phyloP scores from a whole-genome alignment of 2,113 vertebrate species.

The Aldabrachelys gigantea region DNA sequence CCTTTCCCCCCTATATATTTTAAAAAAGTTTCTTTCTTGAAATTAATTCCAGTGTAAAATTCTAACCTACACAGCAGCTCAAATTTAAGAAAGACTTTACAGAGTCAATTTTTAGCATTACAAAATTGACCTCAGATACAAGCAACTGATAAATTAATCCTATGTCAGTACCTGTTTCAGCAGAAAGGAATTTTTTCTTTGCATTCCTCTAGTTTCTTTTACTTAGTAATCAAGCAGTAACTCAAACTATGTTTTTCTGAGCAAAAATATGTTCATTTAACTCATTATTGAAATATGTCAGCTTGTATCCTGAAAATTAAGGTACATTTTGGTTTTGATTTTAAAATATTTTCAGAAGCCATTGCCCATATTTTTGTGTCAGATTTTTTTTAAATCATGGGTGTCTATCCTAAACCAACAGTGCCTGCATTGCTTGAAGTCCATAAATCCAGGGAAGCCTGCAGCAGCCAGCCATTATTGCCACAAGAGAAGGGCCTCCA shows the following conservation, averaged over 20 bases:
- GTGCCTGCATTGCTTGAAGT: background rate
- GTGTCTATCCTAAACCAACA: background rate
- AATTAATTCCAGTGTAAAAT: background rate
- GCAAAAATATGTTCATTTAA: background rate
- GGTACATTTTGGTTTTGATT: background rate
- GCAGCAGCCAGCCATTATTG: background rate
- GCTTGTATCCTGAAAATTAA: background rate
- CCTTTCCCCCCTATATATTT: background rate
- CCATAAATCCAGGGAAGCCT: background rate
- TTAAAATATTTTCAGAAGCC: constrained; percentile 25
- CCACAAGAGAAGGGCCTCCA: background rate
- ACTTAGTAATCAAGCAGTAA: background rate
- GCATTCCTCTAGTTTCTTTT: background rate
- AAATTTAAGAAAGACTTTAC: background rate
- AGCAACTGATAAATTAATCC: background rate
- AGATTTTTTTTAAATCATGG: background rate
- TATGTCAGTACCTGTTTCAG: background rate
- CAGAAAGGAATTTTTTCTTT: background rate
- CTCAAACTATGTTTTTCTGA: background rate
- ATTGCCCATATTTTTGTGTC: background rate
- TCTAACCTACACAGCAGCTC: background rate
- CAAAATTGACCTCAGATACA: background rate
- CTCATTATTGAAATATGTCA: background rate
- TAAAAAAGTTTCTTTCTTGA: background rate
- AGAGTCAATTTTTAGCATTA: background rate